Evolutionary conservation across 2,113 vertebrate species (phyloP), one percentile per base, ranked within the genome.

Genomic region (Hucho hucho): DNA sequence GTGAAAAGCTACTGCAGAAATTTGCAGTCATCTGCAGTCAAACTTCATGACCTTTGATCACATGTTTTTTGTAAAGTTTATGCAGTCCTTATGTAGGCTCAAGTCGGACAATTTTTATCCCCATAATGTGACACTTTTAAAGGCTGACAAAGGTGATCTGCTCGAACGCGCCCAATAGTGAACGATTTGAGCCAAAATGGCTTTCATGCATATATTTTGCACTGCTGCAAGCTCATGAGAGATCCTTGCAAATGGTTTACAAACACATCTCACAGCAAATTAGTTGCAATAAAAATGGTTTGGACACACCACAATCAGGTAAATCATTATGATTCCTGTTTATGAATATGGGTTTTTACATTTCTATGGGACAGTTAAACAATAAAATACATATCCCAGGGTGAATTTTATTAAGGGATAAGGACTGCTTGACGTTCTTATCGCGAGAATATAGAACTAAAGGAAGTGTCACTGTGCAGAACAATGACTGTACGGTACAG

Each of bases 111-210:
- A 12, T 3, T 43, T 43, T 43, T 43, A 3, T 11, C 37, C 37
- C 37, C 37, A 43, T 3, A 43, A 43, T 43, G 37, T 2, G 37
- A 43, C 37, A 43, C 37, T 11, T 43, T 43, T 2, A 2, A 43
- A 43, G 37, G 37, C 37, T 43, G 37, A 43, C 37, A 3, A 3
- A 43, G 11, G 37, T 43, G 37, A 43, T 43, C 37, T 43, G 37
- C 9, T 43, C 9, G 9, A 43, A 43, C 37, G 37, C 9, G 37
- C 37, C 37, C 37, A 43, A 43, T 5, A 26, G 4, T 9, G 3
- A 11, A 4, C 1, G 25, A 11, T 4, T 22, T 6, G 86, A 89
- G 79, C 89, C 87, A 88, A 89, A 80, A 91, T 91, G 89, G 82
- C 87, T 66, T 5, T 76, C 64, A 11, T 3, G 29, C 29, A 18